These are phyloP conservation scores for Hemaris fuciformis DNA, from an alignment of 2,888 invertebrate species.

Conservation along the genomic window DNA sequence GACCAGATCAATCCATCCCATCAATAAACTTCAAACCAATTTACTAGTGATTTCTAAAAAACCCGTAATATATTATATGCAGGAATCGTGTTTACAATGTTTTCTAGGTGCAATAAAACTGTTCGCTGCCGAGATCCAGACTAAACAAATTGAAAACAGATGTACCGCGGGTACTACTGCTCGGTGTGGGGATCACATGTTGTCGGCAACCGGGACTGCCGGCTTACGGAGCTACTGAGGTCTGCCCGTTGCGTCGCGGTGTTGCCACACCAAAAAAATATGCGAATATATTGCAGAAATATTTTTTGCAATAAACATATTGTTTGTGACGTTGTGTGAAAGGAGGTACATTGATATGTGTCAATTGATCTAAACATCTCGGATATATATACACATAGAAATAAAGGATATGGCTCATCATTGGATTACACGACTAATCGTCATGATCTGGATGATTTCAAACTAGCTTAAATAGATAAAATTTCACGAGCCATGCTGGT, in stretches of 20 bases:
- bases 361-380: too few relatives aligned
- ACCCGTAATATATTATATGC: background rate
- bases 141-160: slow-evolving; percentile 46
- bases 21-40: background rate
- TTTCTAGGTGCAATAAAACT: slow-evolving; percentile 36
- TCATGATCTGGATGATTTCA: too few relatives aligned
- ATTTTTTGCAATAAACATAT: too few relatives aligned
- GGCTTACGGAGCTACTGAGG: slow-evolving; percentile 17
- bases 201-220: background rate
- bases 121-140: slow-evolving; percentile 40
- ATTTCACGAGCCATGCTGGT: too few relatives aligned
- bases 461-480: too few relatives aligned
- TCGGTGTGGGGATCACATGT: slow-evolving; percentile 6
- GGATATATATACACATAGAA: too few relatives aligned
- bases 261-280: background rate
- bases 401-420: too few relatives aligned
- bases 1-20: background rate
- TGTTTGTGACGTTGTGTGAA: too few relatives aligned
- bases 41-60: background rate
- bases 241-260: slow-evolving; percentile 20
- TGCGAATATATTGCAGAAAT: too few relatives aligned
- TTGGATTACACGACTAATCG: too few relatives aligned
- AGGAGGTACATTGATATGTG: too few relatives aligned
- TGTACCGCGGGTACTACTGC: slow-evolving; percentile 18
- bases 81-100: slow-evolving; percentile 21